Conservation (phyloP, 2,113 vertebrate genomes). For the Turdus rufiventris region DNA sequence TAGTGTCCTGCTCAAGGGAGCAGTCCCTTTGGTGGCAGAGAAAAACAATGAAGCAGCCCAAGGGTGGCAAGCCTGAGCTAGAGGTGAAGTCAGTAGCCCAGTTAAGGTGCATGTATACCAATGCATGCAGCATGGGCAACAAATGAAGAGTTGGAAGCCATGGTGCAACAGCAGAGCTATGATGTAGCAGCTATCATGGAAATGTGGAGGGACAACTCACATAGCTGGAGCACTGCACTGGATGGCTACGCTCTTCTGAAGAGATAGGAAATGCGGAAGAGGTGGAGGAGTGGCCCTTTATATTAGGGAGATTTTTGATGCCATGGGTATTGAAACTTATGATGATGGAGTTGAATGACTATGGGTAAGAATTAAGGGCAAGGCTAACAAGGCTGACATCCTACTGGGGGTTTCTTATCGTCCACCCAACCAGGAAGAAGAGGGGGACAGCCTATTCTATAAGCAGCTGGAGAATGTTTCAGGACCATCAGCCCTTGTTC, state of each 20-base stretch:
- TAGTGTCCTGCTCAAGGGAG: neutral
- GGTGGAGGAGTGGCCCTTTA: neutral
- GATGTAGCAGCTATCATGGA: neutral
- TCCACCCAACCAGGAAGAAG: neutral
- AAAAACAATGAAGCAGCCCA: neutral
- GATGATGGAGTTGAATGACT: neutral
- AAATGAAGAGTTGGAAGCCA: neutral
- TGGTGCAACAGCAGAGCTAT: neutral
- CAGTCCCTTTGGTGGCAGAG: neutral
- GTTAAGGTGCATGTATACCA: neutral
- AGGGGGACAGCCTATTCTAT: neutral
- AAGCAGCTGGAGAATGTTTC: neutral
- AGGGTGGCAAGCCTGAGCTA: neutral
- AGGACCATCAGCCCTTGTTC: neutral
- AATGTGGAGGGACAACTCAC: neutral
- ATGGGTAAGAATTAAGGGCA: neutral
- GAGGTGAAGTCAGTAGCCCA: neutral
- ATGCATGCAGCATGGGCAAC: rapidly evolving
- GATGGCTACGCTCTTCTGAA: neutral
- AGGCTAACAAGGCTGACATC: neutral
- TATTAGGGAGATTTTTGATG: too few species aligned
- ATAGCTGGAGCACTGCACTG: neutral
- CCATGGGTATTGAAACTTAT: neutral
- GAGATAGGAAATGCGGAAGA: neutral
- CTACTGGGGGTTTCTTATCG: neutral